Base-by-base conservation (phyloP, 2,113 vertebrate genomes). In the Sapajus apella region DNA sequence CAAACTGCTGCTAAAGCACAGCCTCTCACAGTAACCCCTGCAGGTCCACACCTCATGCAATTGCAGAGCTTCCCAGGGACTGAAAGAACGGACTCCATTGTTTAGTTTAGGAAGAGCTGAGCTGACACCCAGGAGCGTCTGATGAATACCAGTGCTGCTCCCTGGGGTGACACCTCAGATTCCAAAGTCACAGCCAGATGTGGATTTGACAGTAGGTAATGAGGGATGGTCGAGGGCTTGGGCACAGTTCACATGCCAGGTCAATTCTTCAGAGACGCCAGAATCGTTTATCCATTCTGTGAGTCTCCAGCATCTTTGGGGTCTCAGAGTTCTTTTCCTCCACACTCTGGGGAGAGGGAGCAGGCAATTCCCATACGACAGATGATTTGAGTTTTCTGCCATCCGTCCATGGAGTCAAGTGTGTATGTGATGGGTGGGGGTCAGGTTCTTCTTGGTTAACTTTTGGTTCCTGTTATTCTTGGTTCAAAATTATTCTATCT, bases 111-210 rank as follows among this genome's bases (percentile, higher is more conserved):
- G 80, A 95, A 91, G 81, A 94, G 70, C 77, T 40, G 27, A 47
- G n/a, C 79, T 66, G 80, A 92, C 87, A 96, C 96, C 64, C 89
- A 90, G 89, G 79, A 90, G 82, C 2, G 87, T 56, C 88, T 97
- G 98, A 95, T 90, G 89, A 96, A 97, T 94, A 68, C 76, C 96
- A 97, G 97, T 0, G 4, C 94, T 73, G 83, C 75, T 97, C 93
- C 97, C 96, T 77, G 91, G 97, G 90, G 96, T 76, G 89, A 95
- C 7, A 72, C 50, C 81, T 52, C 35, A 58, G 91, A 87, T 90
- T 96, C 87, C 80, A 96, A 83, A 75, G 86, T 68, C 2, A 4
- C 90, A 92, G 92, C 97, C 97, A 97, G 97, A 98, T 97, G 97
- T 97, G 96, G 17, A 58, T 82, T 21, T 97, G 98, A 97, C 98